Conservation (phyloP, 2,113 vertebrate genomes). For the Neolamprologus toae region DNA sequence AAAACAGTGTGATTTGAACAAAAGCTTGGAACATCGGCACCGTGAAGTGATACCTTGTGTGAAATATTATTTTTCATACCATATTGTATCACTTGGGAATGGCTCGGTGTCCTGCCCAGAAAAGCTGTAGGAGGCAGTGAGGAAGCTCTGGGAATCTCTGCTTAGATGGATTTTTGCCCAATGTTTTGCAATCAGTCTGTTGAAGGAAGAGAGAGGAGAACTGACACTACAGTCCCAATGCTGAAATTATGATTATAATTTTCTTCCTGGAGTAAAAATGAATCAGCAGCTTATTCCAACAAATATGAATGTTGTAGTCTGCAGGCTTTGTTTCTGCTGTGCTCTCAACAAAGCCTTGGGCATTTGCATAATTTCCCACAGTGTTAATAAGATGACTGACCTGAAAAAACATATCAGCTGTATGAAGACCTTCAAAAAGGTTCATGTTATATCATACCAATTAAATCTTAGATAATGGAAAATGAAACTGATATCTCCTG, state of each 20-base stretch:
- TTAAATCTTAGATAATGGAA: constrained; percentile 7
- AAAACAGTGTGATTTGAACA: background rate
- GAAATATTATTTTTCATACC: background rate
- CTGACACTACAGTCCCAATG: background rate
- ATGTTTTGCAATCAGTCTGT: background rate
- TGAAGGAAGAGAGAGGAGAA: background rate
- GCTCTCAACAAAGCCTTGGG: background rate
- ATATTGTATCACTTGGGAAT: background rate
- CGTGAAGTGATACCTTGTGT: background rate
- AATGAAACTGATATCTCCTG: constrained; percentile 2
- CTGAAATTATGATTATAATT: background rate
- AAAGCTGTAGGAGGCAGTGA: background rate
- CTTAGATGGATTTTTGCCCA: background rate
- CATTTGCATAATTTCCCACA: background rate
- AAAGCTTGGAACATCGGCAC: background rate
- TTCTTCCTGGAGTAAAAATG: background rate
- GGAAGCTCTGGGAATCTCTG: background rate
- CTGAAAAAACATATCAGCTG: background rate
- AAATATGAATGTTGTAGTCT: background rate
- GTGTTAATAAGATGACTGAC: background rate
- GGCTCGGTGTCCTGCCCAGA: background rate
- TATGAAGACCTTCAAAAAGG: background rate
- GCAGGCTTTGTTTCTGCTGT: background rate
- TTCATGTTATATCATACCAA: background rate
- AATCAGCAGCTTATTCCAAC: background rate